phyloP scores from a whole-genome alignment of 2,113 vertebrate genomes.

The Poeciliopsis prolifica region DNA sequence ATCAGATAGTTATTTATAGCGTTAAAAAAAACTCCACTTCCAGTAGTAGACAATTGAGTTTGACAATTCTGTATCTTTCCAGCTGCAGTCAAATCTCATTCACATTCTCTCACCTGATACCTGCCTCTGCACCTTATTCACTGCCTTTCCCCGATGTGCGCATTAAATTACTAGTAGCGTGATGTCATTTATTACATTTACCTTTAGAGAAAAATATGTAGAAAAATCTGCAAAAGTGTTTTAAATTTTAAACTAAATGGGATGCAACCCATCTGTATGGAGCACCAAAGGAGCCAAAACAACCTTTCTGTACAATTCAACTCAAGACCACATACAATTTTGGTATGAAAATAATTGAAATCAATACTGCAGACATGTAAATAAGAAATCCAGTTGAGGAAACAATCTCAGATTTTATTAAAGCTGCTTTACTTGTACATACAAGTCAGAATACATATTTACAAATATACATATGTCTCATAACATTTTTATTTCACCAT shows the following conservation, averaged over 20 bases:
- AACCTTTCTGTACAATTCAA: too few species aligned
- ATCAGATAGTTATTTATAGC: background rate
- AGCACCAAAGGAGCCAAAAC: background rate
- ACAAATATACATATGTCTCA: constrained; percentile 76
- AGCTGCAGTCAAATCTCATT: constrained; percentile 43
- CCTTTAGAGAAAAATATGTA: background rate
- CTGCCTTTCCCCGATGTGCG: accelerated
- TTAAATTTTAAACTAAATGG: background rate
- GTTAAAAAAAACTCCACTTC: background rate
- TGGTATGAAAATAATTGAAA: too few species aligned
- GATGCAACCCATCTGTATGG: background rate
- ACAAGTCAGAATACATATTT: constrained; percentile 83
- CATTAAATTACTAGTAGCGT: accelerated
- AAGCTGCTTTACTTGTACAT: constrained; percentile 77
- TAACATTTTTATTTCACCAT: constrained; percentile 69
- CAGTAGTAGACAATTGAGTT: background rate
- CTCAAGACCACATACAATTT: too few species aligned
- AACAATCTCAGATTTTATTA: constrained; percentile 80
- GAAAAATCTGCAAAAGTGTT: background rate
- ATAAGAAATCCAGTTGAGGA: constrained; percentile 27
- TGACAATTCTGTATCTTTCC: constrained; percentile 67
- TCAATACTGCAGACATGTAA: background rate
- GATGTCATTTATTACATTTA: accelerated
- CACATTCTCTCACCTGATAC: background rate
- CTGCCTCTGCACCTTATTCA: background rate